Conservation (phyloP, 2,113 vertebrate genomes). For the Dipodomys ordii region DNA sequence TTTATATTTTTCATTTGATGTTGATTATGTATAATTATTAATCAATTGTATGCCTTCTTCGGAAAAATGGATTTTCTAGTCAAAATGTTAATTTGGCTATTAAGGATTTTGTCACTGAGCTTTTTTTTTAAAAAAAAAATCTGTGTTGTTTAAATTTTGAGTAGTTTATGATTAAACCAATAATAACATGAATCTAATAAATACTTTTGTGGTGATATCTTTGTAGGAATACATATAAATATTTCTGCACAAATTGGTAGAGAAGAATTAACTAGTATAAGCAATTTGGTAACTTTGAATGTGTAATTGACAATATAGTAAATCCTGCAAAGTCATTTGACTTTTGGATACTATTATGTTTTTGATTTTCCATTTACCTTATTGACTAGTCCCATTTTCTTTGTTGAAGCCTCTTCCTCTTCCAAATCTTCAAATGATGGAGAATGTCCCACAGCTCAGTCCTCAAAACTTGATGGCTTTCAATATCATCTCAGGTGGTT, state of each 20-base stretch:
- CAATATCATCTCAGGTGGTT: neutral
- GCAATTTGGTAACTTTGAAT: neutral
- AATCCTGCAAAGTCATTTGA: neutral
- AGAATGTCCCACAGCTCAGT: neutral
- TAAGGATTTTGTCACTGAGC: neutral
- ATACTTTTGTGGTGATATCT: neutral
- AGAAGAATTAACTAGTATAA: neutral
- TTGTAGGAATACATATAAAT: neutral
- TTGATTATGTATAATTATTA: neutral
- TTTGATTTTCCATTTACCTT: conserved; percentile 11
- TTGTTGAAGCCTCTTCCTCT: neutral
- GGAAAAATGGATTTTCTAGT: neutral
- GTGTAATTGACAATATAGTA: neutral
- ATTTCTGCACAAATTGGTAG: conserved; percentile 28
- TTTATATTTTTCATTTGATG: neutral
- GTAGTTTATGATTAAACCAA: neutral
- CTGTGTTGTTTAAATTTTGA: neutral
- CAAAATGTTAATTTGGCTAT: neutral
- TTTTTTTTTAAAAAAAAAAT: neutral
- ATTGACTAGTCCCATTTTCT: neutral
- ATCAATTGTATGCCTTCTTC: neutral
- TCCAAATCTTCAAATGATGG: neutral
- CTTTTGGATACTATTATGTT: neutral
- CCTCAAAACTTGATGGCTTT: neutral
- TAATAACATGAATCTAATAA: neutral